Evolutionary conservation across 2,888 invertebrate species (phyloP), one percentile per base, ranked within the genome.

Genomic region (Melitaea athalia): DNA sequence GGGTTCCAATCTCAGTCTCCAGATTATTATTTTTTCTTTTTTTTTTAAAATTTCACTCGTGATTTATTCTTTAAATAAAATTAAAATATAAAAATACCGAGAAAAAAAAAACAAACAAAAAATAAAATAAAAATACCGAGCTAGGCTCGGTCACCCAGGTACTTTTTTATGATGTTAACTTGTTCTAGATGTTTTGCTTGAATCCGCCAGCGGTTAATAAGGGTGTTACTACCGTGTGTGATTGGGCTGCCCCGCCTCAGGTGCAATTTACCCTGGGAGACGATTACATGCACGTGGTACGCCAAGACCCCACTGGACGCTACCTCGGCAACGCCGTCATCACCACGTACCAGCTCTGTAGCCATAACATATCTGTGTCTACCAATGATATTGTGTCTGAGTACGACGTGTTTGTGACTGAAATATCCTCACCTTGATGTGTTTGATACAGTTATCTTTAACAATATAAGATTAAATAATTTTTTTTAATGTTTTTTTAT

Each of bases 211-310:
- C 83, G 1, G 87, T 91, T 11, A 85, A 85, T 64, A 86, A 85
- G 62, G 89, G 81, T 0, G 81, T 82, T 55, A 85, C 89, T 0
- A 78, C 79, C 0, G 89, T 90, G 0, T 91, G 91, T 77, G 91
- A 91, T 74, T 90, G 90, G 90, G 81, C 75, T 0, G 89, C 90
- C 0, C 88, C 91, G 0, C 91, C 91, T 0, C 85, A 85, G 60
- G 88, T 91, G 0, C 81, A 85, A 67, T 89, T 87, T 72, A 88
- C 88, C 0, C 72, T 91, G 4, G 87, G 86, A 0, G 91, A 91
- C 61, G 88, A 87, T 1, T 89, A 86, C 73, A 77, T 90, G 80
- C 88, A 88, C 65, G 86, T 91, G 0, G 81, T 88, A 0, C 85
- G 91, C 3, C 85, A 85, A 50, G 91, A 91, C 57, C 86, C 89